Evolutionary conservation across 2,797 vertebrate genomes (phyloP), one percentile per base, ranked within the genome.

Genomic region (Rachycentron canadum): DNA sequence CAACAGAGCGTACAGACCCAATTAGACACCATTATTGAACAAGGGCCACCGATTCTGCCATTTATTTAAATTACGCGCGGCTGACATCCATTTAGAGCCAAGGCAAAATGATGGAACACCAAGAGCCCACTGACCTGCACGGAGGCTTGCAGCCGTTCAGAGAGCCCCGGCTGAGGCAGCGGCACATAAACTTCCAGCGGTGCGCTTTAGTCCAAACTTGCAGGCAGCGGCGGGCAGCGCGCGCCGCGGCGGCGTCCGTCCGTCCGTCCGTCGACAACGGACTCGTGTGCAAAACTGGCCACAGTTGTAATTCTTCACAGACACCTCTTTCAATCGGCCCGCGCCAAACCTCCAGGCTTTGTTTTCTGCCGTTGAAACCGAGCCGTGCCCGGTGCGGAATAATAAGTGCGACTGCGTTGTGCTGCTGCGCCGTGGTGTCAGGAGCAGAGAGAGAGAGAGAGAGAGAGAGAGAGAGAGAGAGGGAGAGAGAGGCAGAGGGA

Each of bases 151-250:
- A 38, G 38, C 38, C 12, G 10, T 10, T 3, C 47, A 12, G 57
- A 28, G 36, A 64, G 67, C 64, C 53, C 47, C 14, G 83, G 88
- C 89, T 82, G 80, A 78, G 74, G 75, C 73, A 28, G 83, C 69
- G 69, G 81, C 73, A 45, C 76, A 66, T 50, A 86, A 92, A 91
- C 89, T 91, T 93, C 90, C 88, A 88, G 83, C 89, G 73, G 82
- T 78, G 89, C 84, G 86, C 86, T 84, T 85, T 84, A 88, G 70
- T 88, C 87, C 85, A 89, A 93, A 93, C 86, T 92, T 90, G 78
- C 83, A 65, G 76, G 65, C 61, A 12, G 82, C 85, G 12, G 81
- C 2, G 78, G 26, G 74, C 69, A 63, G 50, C 34, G 85, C 14
- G 72, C 75, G 64, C 38, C 64, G 69, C 60, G 64, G 28, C 2